Evolutionary conservation across 1,140 invertebrate species (phyloP), one percentile per base, ranked within the genome.

Genomic region (Stegodyphus dumicola): DNA sequence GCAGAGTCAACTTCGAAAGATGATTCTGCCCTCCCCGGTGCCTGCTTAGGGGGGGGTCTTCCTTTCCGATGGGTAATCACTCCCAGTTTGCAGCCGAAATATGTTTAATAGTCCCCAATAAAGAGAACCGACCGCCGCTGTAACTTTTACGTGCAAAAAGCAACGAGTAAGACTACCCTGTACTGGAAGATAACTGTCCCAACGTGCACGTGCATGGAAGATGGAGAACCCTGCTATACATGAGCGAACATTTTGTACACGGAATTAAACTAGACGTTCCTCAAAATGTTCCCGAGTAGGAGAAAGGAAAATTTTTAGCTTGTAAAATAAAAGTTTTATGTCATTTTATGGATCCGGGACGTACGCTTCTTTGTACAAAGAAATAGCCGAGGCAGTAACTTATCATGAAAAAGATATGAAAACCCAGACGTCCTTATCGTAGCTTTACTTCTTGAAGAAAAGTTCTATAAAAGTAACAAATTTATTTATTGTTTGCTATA

Each of bases 241-340:
- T 33, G 33, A 33, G 33, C 33, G 33, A 33, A 33, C 33, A 33
- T 33, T 33, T 33, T 33, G 33, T 33, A 33, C 33, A 33, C 33
- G 33, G 33, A 33, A 33, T 33, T 33, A 33, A 33, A 33, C 33
- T 33, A 33, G 33, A 33, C 33, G 33, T 33, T 33, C 33, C 33
- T 33, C 33, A 33, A 33, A 33, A 33, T 33, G 33, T 33, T 10
- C 56, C 56, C 56, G 15, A 60, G 56, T 60, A 15, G 56, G 56
- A 60, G 15, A 15, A 60, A 60, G 56, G 56, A 60, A 60, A 75
- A 56, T 83, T 83, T 54, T 69, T 48, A 83, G 80, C 71, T 75
- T 66, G 80, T 83, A 83, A 83, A 83, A 83, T 83, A 83, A 83
- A 81, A 83, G 11, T 83, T 83, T 83, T 83, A 83, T 75, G 69